Conservation (phyloP, 2,113 vertebrate species). For the Cephalopterus ornatus region DNA sequence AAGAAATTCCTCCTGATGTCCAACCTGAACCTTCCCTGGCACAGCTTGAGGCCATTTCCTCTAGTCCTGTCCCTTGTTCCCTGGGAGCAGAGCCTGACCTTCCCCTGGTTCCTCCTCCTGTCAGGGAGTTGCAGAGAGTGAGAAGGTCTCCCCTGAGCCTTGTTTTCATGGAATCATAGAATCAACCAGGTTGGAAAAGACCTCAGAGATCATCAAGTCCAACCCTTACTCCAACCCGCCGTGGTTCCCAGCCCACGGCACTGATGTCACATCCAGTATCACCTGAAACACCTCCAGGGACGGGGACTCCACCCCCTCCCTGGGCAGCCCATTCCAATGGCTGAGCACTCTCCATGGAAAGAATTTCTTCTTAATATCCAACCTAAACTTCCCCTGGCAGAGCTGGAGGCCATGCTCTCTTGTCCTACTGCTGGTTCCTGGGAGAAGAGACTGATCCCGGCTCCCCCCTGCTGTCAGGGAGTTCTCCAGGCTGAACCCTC, state of each 20-base stretch:
- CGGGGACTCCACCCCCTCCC: neutral
- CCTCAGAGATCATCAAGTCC: neutral
- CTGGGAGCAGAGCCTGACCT: neutral
- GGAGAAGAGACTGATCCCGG: rapidly evolving
- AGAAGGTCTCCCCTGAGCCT: neutral
- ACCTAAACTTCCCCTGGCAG: neutral
- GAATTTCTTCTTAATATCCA: neutral
- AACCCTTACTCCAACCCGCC: neutral
- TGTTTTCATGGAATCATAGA: neutral
- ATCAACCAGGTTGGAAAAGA: neutral
- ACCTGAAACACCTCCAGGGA: neutral
- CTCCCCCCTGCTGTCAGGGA: neutral
- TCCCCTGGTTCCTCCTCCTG: neutral
- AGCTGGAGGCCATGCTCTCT: neutral
- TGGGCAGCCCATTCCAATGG: neutral
- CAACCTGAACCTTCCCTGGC: rapidly evolving
- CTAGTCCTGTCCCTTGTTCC: neutral
- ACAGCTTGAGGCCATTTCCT: rapidly evolving
- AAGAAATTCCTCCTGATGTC: neutral
- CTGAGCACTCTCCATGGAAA: neutral
- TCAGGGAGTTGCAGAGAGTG: neutral
- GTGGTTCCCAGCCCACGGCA: neutral
- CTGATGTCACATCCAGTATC: neutral
- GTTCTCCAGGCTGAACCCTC: neutral
- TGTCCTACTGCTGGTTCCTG: neutral